Conservation (phyloP, 2,113 vertebrate genomes). For the Syngnathoides biaculeatus region DNA sequence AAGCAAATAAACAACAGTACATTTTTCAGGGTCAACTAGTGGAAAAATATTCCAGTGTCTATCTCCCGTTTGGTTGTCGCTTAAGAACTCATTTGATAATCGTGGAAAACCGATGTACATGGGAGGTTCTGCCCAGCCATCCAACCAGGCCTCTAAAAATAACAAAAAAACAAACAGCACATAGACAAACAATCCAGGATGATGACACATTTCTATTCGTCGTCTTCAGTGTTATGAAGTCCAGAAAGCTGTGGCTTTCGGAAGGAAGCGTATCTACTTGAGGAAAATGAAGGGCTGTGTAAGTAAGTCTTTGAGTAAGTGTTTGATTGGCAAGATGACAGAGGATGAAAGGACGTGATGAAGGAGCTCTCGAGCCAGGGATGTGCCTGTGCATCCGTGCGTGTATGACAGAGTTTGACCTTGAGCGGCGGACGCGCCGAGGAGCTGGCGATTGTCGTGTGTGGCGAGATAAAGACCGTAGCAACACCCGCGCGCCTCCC, state of each 20-base stretch:
- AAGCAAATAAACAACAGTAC: too few relatives aligned
- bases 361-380: conserved; percentile 46
- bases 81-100: too few relatives aligned
- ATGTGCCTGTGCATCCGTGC: conserved; percentile 6
- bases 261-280: conserved; percentile 14
- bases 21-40: too few relatives aligned
- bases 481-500: neutral
- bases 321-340: conserved; percentile 46
- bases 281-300: conserved; percentile 11
- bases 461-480: conserved; percentile 12
- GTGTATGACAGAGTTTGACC: conserved; percentile 36
- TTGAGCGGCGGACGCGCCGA: conserved; percentile 36
- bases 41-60: too few relatives aligned
- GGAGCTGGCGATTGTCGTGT: conserved; percentile 38
- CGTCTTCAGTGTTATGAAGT: neutral
- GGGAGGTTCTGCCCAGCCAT: too few relatives aligned
- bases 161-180: neutral
- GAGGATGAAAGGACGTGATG: conserved; percentile 24
- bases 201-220: neutral
- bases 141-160: too few relatives aligned
- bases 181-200: neutral
- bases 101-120: too few relatives aligned
- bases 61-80: too few relatives aligned
- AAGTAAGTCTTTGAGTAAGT: conserved; percentile 21
- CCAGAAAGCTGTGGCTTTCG: conserved; percentile 9